These are phyloP conservation scores for Eriocheir sinensis DNA, from an alignment of 1,140 invertebrate species.

Conservation along the genomic window DNA sequence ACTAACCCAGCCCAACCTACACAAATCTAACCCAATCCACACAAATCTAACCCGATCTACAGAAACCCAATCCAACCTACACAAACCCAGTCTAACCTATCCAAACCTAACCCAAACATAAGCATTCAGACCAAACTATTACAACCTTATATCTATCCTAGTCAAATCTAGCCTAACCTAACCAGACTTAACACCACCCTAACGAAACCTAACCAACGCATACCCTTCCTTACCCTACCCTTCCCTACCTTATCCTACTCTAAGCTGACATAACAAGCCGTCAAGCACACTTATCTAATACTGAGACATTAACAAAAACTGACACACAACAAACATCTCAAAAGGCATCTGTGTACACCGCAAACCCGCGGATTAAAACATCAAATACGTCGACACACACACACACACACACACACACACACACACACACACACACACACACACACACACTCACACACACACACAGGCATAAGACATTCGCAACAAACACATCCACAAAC, in stretches of 20 bases:
- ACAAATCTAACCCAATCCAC: neutral
- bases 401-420: no score
- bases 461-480: neutral
- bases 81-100: neutral
- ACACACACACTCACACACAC: conserved; percentile 9
- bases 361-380: no score
- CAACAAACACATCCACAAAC: neutral
- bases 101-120: neutral
- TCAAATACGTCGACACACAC: no score
- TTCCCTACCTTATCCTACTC: neutral
- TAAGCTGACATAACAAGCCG: neutral
- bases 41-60: neutral
- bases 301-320: no score
- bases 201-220: neutral
- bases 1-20: neutral
- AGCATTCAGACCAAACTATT: no score
- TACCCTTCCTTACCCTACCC: neutral
- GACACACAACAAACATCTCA: no score
- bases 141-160: no score
- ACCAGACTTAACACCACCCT: neutral
- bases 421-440: conserved; percentile 44
- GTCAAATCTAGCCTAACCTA: neutral
- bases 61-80: neutral
- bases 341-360: no score
- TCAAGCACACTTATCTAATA: no score